Base-by-base conservation (phyloP, 2,888 invertebrate species). In the Neria commutata region DNA sequence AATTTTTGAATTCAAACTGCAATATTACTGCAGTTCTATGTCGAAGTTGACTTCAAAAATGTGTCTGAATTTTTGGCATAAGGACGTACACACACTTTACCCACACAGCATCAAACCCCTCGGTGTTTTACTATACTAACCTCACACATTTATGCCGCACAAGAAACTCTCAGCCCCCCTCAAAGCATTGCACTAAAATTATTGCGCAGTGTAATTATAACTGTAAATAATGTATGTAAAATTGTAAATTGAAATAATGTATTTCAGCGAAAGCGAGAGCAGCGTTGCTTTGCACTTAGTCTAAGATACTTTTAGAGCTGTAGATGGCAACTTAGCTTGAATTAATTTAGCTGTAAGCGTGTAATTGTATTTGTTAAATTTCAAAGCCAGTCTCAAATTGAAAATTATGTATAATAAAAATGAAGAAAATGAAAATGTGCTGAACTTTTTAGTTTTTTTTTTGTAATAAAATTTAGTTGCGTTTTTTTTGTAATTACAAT, bases 221-320 rank as follows among this genome's bases (percentile, higher is more conserved):
- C 21, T 58, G 58, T 58, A 58, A 42, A 58, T 58, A 58, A 48
- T 56, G 50, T 56, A n/a, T n/a, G n/a, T n/a, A n/a, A n/a, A n/a
- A n/a, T n/a, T n/a, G n/a, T n/a, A n/a, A n/a, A n/a, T n/a, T n/a
- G n/a, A n/a, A n/a, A n/a, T n/a, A n/a, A n/a, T n/a, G n/a, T n/a
- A n/a, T n/a, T n/a, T n/a, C n/a, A n/a, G n/a, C n/a, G n/a, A n/a
- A n/a, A n/a, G n/a, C n/a, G n/a, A n/a, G n/a, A n/a, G n/a, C n/a
- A n/a, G n/a, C n/a, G n/a, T n/a, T n/a, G n/a, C 6, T 37, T 14
- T 17, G 21, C 42, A 11, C 29, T 6, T 29, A 29, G 11, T 29
- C 11, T 8, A 29, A 29, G 42, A 42, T 19, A 19, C 42, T 42
- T 42, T 19, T 19, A 19, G 21, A 21, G 4, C 21, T 19, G 17